These are phyloP conservation scores for Pristionchus pacificus DNA, from an alignment of 1,140 invertebrate genomes.

Conservation along the genomic window DNA sequence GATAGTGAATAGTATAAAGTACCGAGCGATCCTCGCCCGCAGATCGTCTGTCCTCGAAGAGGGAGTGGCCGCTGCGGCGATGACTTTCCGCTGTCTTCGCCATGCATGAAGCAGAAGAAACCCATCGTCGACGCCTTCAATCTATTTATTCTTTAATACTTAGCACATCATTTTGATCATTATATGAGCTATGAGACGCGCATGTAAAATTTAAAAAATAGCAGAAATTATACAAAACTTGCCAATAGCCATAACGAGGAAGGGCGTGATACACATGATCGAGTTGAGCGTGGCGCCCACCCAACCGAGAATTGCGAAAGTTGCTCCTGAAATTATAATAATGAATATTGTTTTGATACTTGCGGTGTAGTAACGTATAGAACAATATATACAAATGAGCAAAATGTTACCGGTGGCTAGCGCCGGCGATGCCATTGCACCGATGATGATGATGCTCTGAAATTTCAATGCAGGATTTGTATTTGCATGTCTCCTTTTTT, in stretches of 20 bases:
- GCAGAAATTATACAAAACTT: no score
- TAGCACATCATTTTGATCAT: conserved; percentile 49
- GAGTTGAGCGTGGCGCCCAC: conserved; percentile 42
- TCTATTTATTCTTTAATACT: conserved; percentile 44
- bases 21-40: no score
- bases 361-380: no score
- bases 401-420: conserved; percentile 14
- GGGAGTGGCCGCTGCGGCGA: no score
- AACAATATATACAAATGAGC: no score
- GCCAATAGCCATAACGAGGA: conserved; percentile 52
- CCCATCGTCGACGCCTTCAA: conserved; percentile 18
- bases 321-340: no score
- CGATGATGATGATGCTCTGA: conserved; percentile 4
- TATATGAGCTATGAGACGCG: no score
- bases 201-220: no score
- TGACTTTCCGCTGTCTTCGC: conserved; percentile 20
- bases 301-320: conserved; percentile 33
- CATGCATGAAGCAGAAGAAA: conserved; percentile 31
- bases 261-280: conserved; percentile 55
- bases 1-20: no score
- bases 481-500: neutral
- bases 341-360: no score
- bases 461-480: no score
- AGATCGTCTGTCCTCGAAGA: no score
- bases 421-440: conserved; percentile 23